Conservation (phyloP, 2,113 vertebrate species). For the Aptenodytes patagonicus region DNA sequence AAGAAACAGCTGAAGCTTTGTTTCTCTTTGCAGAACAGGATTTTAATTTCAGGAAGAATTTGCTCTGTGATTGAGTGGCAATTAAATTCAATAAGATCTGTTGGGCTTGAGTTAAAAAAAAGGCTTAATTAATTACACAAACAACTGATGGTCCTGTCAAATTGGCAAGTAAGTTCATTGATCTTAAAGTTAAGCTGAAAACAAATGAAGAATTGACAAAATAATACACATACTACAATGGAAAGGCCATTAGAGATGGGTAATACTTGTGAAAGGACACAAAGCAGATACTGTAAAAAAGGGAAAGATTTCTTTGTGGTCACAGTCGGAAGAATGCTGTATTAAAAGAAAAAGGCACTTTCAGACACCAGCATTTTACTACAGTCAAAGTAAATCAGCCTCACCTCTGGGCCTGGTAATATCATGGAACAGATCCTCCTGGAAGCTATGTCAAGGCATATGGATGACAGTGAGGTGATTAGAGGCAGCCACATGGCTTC, state of each 20-base stretch:
- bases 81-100: slow-evolving; percentile 36
- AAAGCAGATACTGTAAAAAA: background rate
- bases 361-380: background rate
- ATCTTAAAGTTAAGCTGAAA: slow-evolving; percentile 65
- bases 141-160: slow-evolving; percentile 57
- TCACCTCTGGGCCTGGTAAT: background rate
- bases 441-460: background rate
- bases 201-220: slow-evolving; percentile 42
- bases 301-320: background rate
- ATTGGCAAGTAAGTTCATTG: slow-evolving; percentile 51
- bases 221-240: slow-evolving; percentile 9
- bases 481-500: background rate
- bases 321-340: background rate
- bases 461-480: background rate
- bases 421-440: background rate
- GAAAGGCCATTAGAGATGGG: background rate
- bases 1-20: background rate
- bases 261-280: background rate
- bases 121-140: slow-evolving; percentile 64
- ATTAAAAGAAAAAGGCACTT: background rate
- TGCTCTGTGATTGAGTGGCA: slow-evolving; percentile 33
- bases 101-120: slow-evolving; percentile 23
- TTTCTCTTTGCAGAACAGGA: background rate
- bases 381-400: background rate
- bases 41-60: slow-evolving; percentile 66